Evolutionary conservation across 2,797 vertebrate genomes (phyloP).

Genomic region (Pangasius macronema): DNA sequence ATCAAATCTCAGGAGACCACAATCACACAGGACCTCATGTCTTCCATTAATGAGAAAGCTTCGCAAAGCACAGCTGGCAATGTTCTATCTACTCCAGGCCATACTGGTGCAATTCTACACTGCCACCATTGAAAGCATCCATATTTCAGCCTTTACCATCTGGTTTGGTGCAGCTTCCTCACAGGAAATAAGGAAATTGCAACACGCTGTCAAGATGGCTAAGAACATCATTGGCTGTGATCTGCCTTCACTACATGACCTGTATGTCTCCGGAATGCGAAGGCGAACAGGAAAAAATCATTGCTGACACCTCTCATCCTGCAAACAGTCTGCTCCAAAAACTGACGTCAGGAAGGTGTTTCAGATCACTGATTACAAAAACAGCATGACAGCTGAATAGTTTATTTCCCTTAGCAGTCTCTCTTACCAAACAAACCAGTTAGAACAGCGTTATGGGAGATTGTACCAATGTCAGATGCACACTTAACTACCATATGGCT

Average conservation of each 20-base stretch:
- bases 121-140: constrained; percentile 19
- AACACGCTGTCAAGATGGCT: constrained; percentile 3
- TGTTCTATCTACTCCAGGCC: background rate
- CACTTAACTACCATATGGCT: background rate
- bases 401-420: constrained; percentile 14
- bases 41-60: background rate
- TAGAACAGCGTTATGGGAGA: background rate
- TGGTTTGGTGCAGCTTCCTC: constrained; percentile 18
- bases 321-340: constrained; percentile 7
- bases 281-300: constrained; percentile 10
- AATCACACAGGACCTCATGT: constrained; percentile 10
- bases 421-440: background rate
- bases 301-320: constrained; percentile 5
- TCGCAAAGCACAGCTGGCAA: constrained; percentile 16
- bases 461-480: background rate
- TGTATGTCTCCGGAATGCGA: background rate
- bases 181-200: constrained; percentile 33
- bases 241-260: constrained; percentile 23
- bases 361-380: constrained; percentile 26
- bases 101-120: constrained; percentile 27
- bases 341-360: constrained; percentile 21
- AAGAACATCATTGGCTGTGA: constrained; percentile 14
- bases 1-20: background rate
- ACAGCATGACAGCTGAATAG: background rate
- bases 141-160: constrained; percentile 33